Base-by-base conservation (phyloP, 2,113 vertebrate genomes). In the Cyprinodon variegatus region DNA sequence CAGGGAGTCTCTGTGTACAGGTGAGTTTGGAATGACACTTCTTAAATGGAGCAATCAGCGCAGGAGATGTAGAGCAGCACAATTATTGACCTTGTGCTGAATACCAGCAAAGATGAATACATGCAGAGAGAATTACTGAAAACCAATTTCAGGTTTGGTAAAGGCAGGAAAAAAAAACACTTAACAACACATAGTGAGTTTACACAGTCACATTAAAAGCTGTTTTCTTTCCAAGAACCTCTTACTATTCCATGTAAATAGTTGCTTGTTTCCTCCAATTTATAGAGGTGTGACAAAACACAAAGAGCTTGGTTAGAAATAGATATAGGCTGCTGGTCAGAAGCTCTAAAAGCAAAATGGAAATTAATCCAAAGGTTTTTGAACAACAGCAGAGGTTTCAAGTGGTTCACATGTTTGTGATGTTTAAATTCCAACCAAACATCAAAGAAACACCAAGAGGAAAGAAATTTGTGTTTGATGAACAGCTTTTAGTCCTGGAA, bases 11-110 rank as follows among this genome's bases (percentile, higher is more conserved):
- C 12, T 73, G 36, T 37, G 65, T 48, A 20, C 2, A 9, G 57
- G 41, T 17, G 15, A 17, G 50, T 64, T 59, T 36, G 41, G 40
- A 76, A 73, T 36, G 14, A 57, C 12, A 67, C 61, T 41, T 68
- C 75, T 48, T 48, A 37, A 22, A 22, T 17, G 13, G 22, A 61
- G 63, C 43, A 20, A 38, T 40, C 39, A 50, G 65, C 1, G 5
- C 7, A 39, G n/a, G 45, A 2, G n/a, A 13, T 63, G 41, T 45
- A 11, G 15, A 40, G 40, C n/a, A 10, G 57, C 13, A 71, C 14
- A 45, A 45, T 17, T 11, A 48, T 4, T 8, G 13, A 68, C 72
- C 62, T 5, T 53, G 61, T 76, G 11, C 46, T 46, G 29, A 68
- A 83, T 40, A 7, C 5, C 12, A 3, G 50, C 20, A 2, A 61